A percentile compares a stretch with the other conserved stretches of the same genome.
These are phyloP conservation scores for Sebastolobus altivelis DNA, from an alignment of 2,797 vertebrate genomes.

Conservation along the genomic window DNA sequence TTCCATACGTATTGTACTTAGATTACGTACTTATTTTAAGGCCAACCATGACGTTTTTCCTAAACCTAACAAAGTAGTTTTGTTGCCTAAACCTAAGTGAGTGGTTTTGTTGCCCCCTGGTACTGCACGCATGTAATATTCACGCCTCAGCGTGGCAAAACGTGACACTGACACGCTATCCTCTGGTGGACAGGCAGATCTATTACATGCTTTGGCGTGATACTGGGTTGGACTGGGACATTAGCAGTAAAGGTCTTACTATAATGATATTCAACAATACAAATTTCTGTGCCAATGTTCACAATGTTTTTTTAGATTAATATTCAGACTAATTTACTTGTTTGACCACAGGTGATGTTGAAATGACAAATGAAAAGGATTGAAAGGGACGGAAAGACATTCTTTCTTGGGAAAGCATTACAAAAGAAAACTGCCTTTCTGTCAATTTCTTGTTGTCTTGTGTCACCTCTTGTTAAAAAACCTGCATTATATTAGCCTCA, in stretches of 20 bases:
- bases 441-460: slow-evolving; percentile 42
- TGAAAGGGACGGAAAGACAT: slow-evolving; percentile 46
- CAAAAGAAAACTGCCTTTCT: slow-evolving; percentile 42
- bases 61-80: too few relatives aligned
- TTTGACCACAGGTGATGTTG: not conserved
- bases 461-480: slow-evolving; percentile 41
- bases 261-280: not conserved
- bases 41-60: too few relatives aligned
- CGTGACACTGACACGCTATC: too few relatives aligned
- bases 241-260: not conserved
- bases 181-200: too few relatives aligned
- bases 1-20: too few relatives aligned
- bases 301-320: not conserved
- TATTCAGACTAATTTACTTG: not conserved
- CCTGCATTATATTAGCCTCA: slow-evolving; percentile 47
- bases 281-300: not conserved
- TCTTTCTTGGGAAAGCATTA: slow-evolving; percentile 21
- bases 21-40: too few relatives aligned
- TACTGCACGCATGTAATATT: too few relatives aligned
- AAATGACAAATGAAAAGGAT: slow-evolving; percentile 26
- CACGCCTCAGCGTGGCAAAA: too few relatives aligned
- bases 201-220: too few relatives aligned
- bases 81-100: too few relatives aligned
- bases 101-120: too few relatives aligned
- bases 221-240: not conserved